These are phyloP conservation scores for Bugulina stolonifera DNA, from an alignment of 2,888 invertebrate species.

Conservation along the genomic window DNA sequence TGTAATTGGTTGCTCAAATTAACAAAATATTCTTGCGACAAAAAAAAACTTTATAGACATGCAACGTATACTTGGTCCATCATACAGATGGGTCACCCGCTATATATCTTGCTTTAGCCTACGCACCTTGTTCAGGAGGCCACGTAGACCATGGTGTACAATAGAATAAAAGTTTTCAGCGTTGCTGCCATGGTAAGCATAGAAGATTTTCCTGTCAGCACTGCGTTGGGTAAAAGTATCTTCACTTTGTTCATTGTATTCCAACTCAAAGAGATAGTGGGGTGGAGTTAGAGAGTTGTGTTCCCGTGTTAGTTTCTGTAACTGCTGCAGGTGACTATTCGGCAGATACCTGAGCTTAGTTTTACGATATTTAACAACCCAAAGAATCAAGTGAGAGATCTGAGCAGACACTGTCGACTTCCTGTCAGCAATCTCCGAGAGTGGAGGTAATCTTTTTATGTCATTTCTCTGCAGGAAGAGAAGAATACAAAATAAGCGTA, in stretches of 20 bases:
- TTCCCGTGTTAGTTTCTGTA: background rate
- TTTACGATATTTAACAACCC: slow-evolving; percentile 16
- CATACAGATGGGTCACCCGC: too few relatives aligned
- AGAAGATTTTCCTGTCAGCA: slow-evolving; percentile 57
- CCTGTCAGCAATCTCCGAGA: background rate
- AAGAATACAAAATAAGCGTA: background rate
- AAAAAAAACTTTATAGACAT: too few relatives aligned
- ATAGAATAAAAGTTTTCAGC: slow-evolving; percentile 77
- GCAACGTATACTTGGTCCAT: too few relatives aligned
- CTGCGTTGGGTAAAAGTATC: slow-evolving; percentile 37
- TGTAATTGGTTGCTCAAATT: too few relatives aligned
- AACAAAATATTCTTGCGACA: too few relatives aligned
- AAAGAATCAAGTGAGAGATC: background rate
- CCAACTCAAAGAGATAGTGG: slow-evolving; percentile 42
- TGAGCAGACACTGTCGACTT: background rate
- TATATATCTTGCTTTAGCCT: too few relatives aligned
- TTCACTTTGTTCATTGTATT: slow-evolving; percentile 34
- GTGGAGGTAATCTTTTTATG: background rate
- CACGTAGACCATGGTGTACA: slow-evolving; percentile 69
- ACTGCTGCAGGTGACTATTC: background rate
- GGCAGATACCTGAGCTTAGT: slow-evolving; percentile 6
- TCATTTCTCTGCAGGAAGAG: background rate
- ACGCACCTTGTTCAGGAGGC: slow-evolving; percentile 64
- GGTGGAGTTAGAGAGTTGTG: slow-evolving; percentile 31
- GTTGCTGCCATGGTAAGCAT: slow-evolving; percentile 74